Conservation (phyloP, 2,797 vertebrate genomes). For the Hemibagrus guttatus region DNA sequence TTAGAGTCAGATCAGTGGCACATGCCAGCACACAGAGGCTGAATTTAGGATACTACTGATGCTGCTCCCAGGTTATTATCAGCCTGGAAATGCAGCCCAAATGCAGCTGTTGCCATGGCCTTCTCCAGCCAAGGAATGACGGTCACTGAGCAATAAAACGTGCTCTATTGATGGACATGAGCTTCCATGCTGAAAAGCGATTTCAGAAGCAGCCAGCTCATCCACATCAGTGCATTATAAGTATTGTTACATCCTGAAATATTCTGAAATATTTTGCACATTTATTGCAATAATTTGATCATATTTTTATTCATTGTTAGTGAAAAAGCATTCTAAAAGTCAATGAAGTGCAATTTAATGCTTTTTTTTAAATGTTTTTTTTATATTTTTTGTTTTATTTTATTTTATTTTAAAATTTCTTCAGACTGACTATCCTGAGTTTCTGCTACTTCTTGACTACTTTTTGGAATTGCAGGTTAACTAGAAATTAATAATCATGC, state of each 20-base stretch:
- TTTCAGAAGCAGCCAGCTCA: background rate
- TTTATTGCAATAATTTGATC: background rate
- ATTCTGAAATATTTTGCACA: background rate
- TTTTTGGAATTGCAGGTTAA: background rate
- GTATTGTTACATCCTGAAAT: background rate
- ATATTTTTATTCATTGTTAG: background rate
- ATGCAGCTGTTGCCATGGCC: background rate
- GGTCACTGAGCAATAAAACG: background rate
- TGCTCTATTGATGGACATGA: background rate
- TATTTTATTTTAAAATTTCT: too few relatives aligned
- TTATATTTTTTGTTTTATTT: too few relatives aligned
- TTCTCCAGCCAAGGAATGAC: background rate
- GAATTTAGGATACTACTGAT: conserved; percentile 9
- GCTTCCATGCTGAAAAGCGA: background rate
- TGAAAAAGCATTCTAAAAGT: background rate
- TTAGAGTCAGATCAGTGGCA: background rate
- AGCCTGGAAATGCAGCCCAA: background rate
- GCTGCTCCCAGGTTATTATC: conserved; percentile 8
- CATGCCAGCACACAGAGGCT: background rate
- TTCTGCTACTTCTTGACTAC: background rate
- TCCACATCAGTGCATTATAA: background rate
- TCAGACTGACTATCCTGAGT: background rate
- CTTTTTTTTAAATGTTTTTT: too few relatives aligned
- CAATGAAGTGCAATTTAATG: background rate
- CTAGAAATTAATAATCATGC: background rate